Percentiles rank a stretch among this genome's conserved stretches.
phyloP scores from a whole-genome alignment of 2,888 invertebrate species.

The Sarcophaga rosellei region DNA sequence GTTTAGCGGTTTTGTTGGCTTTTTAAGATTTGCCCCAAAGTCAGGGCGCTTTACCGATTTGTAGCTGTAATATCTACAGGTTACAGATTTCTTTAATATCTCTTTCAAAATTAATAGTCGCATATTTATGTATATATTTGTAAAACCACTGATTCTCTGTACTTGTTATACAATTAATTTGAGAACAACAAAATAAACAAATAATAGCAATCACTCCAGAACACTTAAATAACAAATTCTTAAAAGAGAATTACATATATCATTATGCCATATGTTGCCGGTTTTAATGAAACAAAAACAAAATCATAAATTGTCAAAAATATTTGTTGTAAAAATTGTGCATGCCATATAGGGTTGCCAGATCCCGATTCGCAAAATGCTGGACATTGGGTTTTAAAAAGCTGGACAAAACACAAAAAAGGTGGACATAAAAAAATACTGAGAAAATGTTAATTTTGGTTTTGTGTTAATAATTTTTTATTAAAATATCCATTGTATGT shows the following conservation, averaged over 20 bases:
- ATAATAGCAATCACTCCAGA: not conserved
- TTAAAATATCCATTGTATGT: too few relatives aligned
- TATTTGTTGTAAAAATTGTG: too few relatives aligned
- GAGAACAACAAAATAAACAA: not conserved
- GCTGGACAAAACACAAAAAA: too few relatives aligned
- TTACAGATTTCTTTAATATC: not conserved
- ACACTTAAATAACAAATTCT: not conserved
- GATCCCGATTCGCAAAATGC: too few relatives aligned
- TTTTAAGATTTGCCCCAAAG: slow-evolving; percentile 49
- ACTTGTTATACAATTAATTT: not conserved
- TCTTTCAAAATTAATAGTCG: not conserved
- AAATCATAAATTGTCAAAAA: too few relatives aligned
- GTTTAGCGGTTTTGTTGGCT: slow-evolving; percentile 23
- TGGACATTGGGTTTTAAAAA: too few relatives aligned
- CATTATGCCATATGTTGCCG: too few relatives aligned
- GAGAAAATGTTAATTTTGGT: too few relatives aligned
- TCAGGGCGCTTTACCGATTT: slow-evolving; percentile 77
- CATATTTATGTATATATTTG: slow-evolving; percentile 16
- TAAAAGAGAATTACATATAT: not conserved
- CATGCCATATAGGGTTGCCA: too few relatives aligned
- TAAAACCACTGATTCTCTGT: not conserved
- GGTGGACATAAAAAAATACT: too few relatives aligned
- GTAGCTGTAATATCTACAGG: slow-evolving; percentile 74
- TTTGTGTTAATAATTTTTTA: too few relatives aligned
- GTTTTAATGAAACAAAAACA: too few relatives aligned